phyloP scores from a whole-genome alignment of 2,113 vertebrate genomes.

The Ancistrus triradiatus region DNA sequence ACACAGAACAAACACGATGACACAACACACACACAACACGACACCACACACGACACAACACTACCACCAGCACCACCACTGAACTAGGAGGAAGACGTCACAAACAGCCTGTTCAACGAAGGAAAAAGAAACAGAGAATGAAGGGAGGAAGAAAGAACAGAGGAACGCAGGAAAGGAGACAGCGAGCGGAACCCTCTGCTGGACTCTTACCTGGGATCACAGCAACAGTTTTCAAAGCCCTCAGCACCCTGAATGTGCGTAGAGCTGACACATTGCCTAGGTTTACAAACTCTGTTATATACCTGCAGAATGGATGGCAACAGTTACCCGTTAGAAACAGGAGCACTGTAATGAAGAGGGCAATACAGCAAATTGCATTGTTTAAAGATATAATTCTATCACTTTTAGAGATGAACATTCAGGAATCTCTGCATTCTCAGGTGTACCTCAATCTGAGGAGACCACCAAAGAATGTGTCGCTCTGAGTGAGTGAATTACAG shows the following conservation, averaged over 20 bases:
- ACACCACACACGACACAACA: conserved; percentile 67
- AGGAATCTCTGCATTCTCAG: no score
- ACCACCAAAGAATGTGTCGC: no score
- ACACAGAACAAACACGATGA: conserved; percentile 94
- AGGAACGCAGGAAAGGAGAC: conserved; percentile 26
- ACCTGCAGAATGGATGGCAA: conserved; percentile 92
- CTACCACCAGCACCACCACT: conserved; percentile 60
- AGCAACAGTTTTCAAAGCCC: conserved; percentile 99
- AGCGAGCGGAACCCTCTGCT: conserved; percentile 33
- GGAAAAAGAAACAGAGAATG: conserved; percentile 53
- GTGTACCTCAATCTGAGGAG: no score
- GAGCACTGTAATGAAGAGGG: no score
- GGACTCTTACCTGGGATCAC: conserved; percentile 96
- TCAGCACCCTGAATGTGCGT: conserved; percentile 96
- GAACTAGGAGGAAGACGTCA: conserved; percentile 42
- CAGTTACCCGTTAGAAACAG: conserved; percentile 51
- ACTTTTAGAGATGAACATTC: no score
- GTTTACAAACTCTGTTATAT: conserved; percentile 99
- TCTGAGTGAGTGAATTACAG: no score
- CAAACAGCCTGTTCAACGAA: conserved; percentile 73
- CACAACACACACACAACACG: conserved; percentile 68
- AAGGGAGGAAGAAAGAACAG: conserved; percentile 42
- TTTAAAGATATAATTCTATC: no score
- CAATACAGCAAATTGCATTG: no score
- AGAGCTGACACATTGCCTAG: conserved; percentile 99